Base-by-base conservation (phyloP, 2,797 vertebrate species). In the Tragopan temminckii region DNA sequence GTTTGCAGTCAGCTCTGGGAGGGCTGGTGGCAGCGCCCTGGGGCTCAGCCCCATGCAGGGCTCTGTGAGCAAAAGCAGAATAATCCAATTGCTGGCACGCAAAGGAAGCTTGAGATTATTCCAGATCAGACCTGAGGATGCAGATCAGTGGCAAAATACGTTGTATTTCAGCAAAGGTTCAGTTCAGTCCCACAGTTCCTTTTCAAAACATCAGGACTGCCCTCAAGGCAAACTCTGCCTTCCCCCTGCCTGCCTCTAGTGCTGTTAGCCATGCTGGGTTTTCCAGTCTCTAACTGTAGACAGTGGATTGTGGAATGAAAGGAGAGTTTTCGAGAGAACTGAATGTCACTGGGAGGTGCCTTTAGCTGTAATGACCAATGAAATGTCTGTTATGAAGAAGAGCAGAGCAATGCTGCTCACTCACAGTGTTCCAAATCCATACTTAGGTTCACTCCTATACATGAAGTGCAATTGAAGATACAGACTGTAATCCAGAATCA, bases 401-500 rank as follows among this genome's bases (percentile, higher is more conserved):
- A 7, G 33, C 33, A 35, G 52, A 15, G 67, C 45, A 27, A 21
- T 35, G 25, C 15, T 35, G 7, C 35, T 21, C 43, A 0, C 29
- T 4, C 42, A 21, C 70, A 7, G 18, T 1, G 2, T 15, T 17
- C 29, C 27, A 18, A 13, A 25, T 25, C 40, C 50, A 3, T 4
- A 7, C 6, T 36, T 15, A 15, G 36, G 35, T 11, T 71, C 58
- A 3, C 31, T 17, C 58, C 36, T 36, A 10, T 4, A 7, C 7
- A 23, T n/a, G 33, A 45, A 61, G 35, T 19, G n/a, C 40, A 18
- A 8, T 11, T 29, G 14, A 12, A 48, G 71, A 20, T 23, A 33
- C 2, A 10, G 0, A 17, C n/a, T 17, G 3, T 13, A 5, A 45
- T 11, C 48, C 38, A 1, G 1, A 38, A 29, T 19, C 5, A 2